Percentiles rank a stretch among this genome's conserved stretches.
phyloP scores from a whole-genome alignment of 2,113 vertebrate species.

The Anthoscopus minutus region DNA sequence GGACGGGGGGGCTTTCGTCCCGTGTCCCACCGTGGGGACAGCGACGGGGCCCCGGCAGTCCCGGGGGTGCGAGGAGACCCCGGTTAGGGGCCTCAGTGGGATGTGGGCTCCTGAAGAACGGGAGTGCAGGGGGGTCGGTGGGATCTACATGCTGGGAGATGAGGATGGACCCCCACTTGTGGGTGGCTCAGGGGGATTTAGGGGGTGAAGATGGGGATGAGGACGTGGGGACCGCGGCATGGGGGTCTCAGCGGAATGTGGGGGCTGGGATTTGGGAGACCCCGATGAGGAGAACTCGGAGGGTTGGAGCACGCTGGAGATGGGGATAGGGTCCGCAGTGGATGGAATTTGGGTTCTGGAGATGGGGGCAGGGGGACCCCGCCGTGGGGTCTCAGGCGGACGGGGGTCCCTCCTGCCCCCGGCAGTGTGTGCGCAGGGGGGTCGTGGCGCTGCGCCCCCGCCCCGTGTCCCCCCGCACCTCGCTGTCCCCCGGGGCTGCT shows the following conservation, averaged over 20 bases:
- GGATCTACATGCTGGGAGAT: neutral
- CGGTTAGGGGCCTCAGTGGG: neutral
- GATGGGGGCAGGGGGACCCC: too few species aligned
- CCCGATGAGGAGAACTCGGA: too few species aligned
- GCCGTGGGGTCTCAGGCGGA: neutral
- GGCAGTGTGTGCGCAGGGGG: conserved; percentile 74
- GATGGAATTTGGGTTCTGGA: neutral
- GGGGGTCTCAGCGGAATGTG: too few species aligned
- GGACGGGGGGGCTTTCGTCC: neutral
- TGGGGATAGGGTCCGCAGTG: too few species aligned
- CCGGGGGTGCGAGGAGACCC: neutral
- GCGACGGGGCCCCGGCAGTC: too few species aligned
- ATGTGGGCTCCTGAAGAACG: too few species aligned
- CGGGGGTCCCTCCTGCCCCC: neutral
- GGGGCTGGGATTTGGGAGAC: neutral
- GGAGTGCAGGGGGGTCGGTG: neutral
- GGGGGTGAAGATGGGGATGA: neutral
- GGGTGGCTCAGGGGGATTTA: neutral
- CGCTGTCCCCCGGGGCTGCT: conserved; percentile 77
- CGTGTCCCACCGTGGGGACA: neutral
- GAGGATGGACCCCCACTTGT: too few species aligned
- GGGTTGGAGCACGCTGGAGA: neutral
- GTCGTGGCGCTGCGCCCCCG: conserved; percentile 75
- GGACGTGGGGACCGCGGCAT: neutral
- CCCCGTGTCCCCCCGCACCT: conserved; percentile 62